Base-by-base conservation (phyloP, 2,797 vertebrate species). In the Epinephelus coioides region DNA sequence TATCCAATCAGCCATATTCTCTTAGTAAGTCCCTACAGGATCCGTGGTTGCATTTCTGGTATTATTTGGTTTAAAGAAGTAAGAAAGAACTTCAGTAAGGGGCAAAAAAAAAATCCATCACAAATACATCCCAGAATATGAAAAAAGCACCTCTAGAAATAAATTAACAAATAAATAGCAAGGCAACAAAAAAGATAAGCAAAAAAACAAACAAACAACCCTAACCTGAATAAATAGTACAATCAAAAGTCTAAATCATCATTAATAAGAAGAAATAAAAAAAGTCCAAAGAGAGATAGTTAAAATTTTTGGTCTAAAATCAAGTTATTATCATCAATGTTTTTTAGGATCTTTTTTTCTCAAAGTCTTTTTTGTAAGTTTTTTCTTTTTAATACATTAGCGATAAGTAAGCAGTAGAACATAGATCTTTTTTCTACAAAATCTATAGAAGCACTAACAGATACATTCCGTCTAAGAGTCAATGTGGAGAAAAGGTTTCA, bases 271-370 rank as follows among this genome's bases (percentile, higher is more conserved):
- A 76, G 50, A 90, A 92, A 92, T 73, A 53, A 91, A 90, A 50
- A 71, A 93, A 88, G 69, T 83, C 76, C 81, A 93, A 90, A 95
- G 94, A 95, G 95, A 96, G 92, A 95, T 91, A 95, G 83, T 86
- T 91, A 85, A 91, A 92, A 95, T 96, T 96, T 97, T 97, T 97
- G 96, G 96, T 97, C 96, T 97, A 97, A 96, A 97, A 96, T 97
- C 95, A 96, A 95, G 95, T 95, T 92, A 95, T 94, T 88, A 93
- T 95, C 89, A 95, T 94, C 90, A 92, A 91, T 84, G 76, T 95
- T 95, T 94, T 94, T 93, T 86, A 94, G 91, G 89, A 91, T 93
- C 83, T 89, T 94, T 89, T 89, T 95, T 94, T 92, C 85, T 93
- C 92, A 90, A 91, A 91, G 91, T 92, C 85, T 94, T 95, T 95